Conservation (phyloP, 2,797 vertebrate species). For the Apogon hyalosoma region DNA sequence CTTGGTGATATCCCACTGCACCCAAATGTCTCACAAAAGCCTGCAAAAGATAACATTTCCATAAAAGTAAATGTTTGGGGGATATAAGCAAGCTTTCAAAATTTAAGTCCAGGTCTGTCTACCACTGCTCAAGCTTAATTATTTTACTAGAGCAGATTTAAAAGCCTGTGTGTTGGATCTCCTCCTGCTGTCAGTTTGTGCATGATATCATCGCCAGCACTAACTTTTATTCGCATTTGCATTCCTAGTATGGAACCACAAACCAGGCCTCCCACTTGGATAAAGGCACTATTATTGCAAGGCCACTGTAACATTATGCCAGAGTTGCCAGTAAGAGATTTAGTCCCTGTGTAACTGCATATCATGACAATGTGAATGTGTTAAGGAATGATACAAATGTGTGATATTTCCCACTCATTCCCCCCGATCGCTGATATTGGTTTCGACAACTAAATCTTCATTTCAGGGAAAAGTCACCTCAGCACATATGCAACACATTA, state of each 20-base stretch:
- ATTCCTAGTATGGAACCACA: constrained; percentile 40
- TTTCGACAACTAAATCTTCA: constrained; percentile 34
- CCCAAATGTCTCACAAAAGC: too few relatives aligned
- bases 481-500: constrained; percentile 9
- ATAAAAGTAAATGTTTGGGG: constrained; percentile 7
- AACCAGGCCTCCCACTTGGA: constrained; percentile 46
- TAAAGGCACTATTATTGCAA: constrained; percentile 52
- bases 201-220: constrained; percentile 44
- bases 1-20: not conserved
- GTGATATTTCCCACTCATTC: constrained; percentile 21
- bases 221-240: constrained; percentile 42
- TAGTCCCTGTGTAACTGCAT: constrained; percentile 26
- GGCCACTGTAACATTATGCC: constrained; percentile 34
- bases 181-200: constrained; percentile 51
- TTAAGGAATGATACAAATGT: constrained; percentile 25
- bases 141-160: constrained; percentile 2
- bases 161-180: constrained; percentile 22
- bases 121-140: constrained; percentile 39
- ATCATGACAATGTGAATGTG: constrained; percentile 28
- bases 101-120: constrained; percentile 18
- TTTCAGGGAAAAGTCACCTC: constrained; percentile 13
- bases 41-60: not conserved
- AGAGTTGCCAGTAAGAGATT: constrained; percentile 42
- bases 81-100: constrained; percentile 5
- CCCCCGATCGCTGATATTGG: constrained; percentile 6